These are phyloP conservation scores for Cynopterus sphinx DNA, from an alignment of 2,797 vertebrate species.

Conservation along the genomic window DNA sequence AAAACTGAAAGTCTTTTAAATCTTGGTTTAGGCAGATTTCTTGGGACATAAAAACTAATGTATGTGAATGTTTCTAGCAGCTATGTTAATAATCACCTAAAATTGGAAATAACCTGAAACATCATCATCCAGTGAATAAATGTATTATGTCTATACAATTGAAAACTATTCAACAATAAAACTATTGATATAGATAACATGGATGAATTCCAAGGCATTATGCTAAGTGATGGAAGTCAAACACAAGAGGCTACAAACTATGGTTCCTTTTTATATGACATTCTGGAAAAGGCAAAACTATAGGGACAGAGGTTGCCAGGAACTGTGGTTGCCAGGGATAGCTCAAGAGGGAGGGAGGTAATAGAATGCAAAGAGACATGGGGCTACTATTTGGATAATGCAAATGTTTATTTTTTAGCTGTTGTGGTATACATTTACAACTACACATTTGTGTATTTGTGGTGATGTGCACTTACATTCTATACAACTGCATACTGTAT, in stretches of 20 bases:
- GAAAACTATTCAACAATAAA: not conserved
- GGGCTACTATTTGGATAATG: not conserved
- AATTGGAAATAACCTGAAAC: not conserved
- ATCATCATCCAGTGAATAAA: not conserved
- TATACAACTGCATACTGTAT: not conserved
- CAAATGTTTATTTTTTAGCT: not conserved
- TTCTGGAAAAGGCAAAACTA: not conserved
- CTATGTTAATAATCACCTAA: not conserved
- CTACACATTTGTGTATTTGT: not conserved
- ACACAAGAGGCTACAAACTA: not conserved
- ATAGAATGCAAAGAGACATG: not conserved
- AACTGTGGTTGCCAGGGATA: not conserved
- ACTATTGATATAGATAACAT: not conserved
- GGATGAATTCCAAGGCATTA: not conserved
- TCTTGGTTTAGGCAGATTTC: not conserved
- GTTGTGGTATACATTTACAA: not conserved
- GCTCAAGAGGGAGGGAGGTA: not conserved
- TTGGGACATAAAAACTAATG: not conserved
- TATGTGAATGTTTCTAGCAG: not conserved
- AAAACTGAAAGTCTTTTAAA: not conserved
- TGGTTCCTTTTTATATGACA: not conserved
- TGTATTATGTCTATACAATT: not conserved
- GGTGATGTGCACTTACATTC: not conserved
- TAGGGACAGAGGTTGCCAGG: not conserved
- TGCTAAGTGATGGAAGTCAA: not conserved